Evolutionary conservation across 2,888 invertebrate species (phyloP).

Genomic region (Drosophila parthenogenetica): DNA sequence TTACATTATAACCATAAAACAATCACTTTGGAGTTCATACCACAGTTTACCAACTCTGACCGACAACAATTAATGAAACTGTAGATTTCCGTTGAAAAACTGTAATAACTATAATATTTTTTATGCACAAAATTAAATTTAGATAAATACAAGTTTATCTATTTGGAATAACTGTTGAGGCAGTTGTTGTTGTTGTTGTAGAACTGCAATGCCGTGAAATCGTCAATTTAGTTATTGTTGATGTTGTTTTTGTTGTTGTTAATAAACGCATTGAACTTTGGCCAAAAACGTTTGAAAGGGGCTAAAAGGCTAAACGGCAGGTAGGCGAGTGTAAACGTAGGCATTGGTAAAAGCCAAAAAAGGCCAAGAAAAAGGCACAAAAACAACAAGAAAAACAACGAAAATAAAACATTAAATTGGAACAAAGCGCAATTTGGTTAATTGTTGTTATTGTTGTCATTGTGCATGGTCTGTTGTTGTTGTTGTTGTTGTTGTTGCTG

Average conservation of each 20-base stretch:
- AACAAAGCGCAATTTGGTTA: slow-evolving; percentile 65
- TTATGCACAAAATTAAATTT: background rate
- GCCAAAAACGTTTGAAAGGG: slow-evolving; percentile 44
- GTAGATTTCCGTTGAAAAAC: background rate
- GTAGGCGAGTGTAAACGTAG: slow-evolving; percentile 24
- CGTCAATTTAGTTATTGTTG: slow-evolving; percentile 9
- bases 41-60: too few species aligned
- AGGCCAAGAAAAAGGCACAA: slow-evolving; percentile 2
- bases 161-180: background rate
- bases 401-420: slow-evolving; percentile 55
- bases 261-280: slow-evolving; percentile 68
- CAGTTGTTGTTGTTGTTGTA: background rate
- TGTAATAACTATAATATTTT: slow-evolving; percentile 2
- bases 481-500: slow-evolving; percentile 37
- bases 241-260: slow-evolving; percentile 4
- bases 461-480: slow-evolving; percentile 38
- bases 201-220: slow-evolving; percentile 21
- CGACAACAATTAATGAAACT: too few species aligned
- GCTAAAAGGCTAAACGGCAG: slow-evolving; percentile 28
- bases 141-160: slow-evolving; percentile 3
- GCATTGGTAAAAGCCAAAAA: slow-evolving; percentile 36
- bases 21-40: too few species aligned
- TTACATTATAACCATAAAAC: background rate
- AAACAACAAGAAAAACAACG: slow-evolving; percentile 16
- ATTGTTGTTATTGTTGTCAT: slow-evolving; percentile 58